Conservation (phyloP, 2,888 invertebrate species). For the Xestoiulus laeticollis region DNA sequence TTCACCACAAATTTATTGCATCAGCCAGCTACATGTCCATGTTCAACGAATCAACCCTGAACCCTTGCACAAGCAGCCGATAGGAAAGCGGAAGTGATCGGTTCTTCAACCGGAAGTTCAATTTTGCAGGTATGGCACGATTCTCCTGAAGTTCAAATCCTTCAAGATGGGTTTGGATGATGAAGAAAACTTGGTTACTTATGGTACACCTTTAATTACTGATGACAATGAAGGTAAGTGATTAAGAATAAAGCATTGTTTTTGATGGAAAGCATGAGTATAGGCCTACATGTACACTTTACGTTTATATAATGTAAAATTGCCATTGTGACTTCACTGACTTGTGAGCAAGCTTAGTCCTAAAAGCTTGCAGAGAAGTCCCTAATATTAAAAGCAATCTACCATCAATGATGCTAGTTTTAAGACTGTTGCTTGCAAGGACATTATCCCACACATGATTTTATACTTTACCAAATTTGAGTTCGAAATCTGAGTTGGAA, state of each 20-base stretch:
- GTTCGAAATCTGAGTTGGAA: no score
- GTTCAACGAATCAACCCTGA: neutral
- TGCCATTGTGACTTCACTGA: no score
- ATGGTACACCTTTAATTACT: conserved; percentile 77
- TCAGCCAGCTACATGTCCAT: neutral
- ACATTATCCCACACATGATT: no score
- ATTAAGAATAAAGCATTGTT: conserved; percentile 42
- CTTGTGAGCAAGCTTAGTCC: no score
- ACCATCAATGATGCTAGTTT: no score
- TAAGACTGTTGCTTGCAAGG: no score
- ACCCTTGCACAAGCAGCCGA: neutral
- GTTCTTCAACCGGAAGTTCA: neutral
- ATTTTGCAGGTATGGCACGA: neutral
- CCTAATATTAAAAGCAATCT: no score
- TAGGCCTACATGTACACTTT: neutral
- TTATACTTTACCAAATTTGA: no score
- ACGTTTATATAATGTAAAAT: no score
- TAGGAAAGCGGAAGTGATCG: neutral
- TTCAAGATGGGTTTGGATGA: conserved; percentile 62
- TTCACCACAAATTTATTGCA: no score
- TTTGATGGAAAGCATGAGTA: neutral
- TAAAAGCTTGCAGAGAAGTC: no score
- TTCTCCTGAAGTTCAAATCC: neutral
- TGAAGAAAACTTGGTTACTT: conserved; percentile 75
- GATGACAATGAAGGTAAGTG: conserved; percentile 42